These are phyloP conservation scores for Dryocosmus kuriphilus DNA, from an alignment of 2,888 invertebrate genomes.

Conservation along the genomic window DNA sequence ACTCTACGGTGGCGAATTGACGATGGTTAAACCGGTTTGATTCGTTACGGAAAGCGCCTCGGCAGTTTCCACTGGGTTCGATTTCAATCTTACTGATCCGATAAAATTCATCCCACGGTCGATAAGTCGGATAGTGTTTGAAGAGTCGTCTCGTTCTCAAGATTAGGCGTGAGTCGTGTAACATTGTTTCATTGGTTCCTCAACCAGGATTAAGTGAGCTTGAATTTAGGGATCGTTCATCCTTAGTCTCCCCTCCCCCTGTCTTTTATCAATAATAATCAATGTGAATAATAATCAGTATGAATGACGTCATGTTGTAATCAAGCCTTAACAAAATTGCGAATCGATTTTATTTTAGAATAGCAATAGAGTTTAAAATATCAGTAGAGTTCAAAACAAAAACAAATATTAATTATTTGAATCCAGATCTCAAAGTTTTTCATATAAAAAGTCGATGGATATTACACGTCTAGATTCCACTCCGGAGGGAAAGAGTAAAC, in stretches of 20 bases:
- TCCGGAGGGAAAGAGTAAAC: not conserved
- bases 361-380: too few relatives aligned
- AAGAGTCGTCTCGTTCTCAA: slow-evolving; percentile 5
- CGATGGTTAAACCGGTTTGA: slow-evolving; percentile 66
- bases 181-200: not conserved
- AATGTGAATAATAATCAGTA: too few relatives aligned
- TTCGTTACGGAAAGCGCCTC: slow-evolving; percentile 50
- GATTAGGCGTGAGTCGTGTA: not conserved
- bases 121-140: slow-evolving; percentile 41
- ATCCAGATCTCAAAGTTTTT: not conserved
- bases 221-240: not conserved
- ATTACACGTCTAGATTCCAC: not conserved
- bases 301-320: too few relatives aligned
- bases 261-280: not conserved
- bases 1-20: slow-evolving; percentile 38
- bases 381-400: too few relatives aligned
- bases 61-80: slow-evolving; percentile 66
- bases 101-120: slow-evolving; percentile 66
- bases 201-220: not conserved
- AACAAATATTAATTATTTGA: not conserved
- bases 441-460: not conserved
- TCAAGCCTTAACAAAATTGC: too few relatives aligned
- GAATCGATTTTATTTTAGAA: too few relatives aligned
- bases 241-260: not conserved
- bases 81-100: slow-evolving; percentile 67